Percentiles rank a stretch among this genome's conserved stretches.
Evolutionary conservation across 2,888 invertebrate genomes (phyloP).

Genomic region (Dusona sp.): DNA sequence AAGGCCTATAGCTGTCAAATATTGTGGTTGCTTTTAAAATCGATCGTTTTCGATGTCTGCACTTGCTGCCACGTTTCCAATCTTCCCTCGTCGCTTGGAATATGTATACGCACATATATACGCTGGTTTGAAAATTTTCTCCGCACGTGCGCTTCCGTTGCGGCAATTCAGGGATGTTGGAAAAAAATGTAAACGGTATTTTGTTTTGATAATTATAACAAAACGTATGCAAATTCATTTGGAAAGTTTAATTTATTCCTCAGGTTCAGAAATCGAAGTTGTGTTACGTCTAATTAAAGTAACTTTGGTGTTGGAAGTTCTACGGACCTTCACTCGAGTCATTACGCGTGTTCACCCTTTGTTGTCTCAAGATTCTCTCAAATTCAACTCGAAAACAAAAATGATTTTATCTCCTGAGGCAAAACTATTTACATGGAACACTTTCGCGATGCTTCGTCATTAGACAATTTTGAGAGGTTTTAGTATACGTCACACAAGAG

Average conservation of each 20-base stretch:
- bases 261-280: background rate
- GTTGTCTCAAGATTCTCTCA: background rate
- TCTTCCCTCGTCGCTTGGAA: background rate
- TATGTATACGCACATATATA: conserved; percentile 18
- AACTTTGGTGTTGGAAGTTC: background rate
- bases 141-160: background rate
- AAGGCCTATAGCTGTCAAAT: conserved; percentile 82
- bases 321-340: conserved; percentile 3
- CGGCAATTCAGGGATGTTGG: background rate
- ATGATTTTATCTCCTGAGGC: conserved; percentile 23
- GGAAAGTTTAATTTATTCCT: background rate
- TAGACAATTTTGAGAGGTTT: conserved; percentile 82
- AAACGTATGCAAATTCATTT: background rate
- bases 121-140: background rate
- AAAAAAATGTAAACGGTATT: background rate
- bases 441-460: conserved; percentile 77
- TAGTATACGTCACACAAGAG: conserved; percentile 71
- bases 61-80: conserved; percentile 13
- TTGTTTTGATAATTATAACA: background rate
- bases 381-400: conserved; percentile 4
- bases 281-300: background rate
- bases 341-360: conserved; percentile 21
- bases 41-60: conserved; percentile 79
- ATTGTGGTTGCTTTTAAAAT: conserved; percentile 84
- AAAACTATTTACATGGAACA: conserved; percentile 6